Conservation (phyloP, 2,888 invertebrate species). For the Tipula confusa region DNA sequence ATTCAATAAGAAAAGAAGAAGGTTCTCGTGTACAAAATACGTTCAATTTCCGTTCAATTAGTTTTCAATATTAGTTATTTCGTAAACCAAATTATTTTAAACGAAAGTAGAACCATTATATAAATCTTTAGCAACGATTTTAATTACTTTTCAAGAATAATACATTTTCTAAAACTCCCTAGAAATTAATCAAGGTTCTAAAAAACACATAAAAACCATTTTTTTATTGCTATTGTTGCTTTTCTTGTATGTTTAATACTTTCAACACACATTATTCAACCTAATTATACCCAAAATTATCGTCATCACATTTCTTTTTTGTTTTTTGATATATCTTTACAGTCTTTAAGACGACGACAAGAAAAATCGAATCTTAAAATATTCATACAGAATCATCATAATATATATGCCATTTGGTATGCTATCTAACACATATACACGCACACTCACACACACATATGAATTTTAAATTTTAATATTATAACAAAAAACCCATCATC, state of each 20-base stretch:
- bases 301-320: conserved; percentile 8
- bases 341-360: neutral
- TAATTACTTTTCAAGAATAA: neutral
- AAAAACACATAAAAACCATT: neutral
- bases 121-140: no score
- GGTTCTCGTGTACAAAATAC: no score
- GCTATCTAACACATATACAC: neutral
- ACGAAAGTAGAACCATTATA: neutral
- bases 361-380: neutral
- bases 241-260: neutral
- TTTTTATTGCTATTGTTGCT: no score
- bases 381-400: neutral
- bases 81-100: no score
- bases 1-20: no score
- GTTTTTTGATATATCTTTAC: neutral
- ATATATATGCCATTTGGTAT: neutral
- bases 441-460: neutral
- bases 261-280: neutral
- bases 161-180: neutral
- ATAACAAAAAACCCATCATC: neutral
- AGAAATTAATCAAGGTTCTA: neutral
- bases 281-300: conserved; percentile 25
- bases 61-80: no score
- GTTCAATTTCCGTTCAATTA: neutral
- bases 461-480: neutral